phyloP scores from a whole-genome alignment of 2,113 vertebrate species.

The Rhinoptilus africanus region DNA sequence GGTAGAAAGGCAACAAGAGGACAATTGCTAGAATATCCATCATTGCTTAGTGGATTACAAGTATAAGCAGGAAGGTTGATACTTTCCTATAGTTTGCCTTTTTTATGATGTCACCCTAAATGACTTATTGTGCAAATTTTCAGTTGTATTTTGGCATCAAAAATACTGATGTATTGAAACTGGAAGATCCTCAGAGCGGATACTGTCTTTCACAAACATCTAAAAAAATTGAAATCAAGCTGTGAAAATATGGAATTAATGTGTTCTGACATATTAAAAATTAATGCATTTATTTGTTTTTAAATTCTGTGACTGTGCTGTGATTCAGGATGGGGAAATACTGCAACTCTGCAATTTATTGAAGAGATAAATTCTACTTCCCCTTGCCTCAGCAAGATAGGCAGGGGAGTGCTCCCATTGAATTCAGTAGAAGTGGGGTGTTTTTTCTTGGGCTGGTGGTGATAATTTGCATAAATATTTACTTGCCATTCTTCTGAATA shows the following conservation, averaged over 20 bases:
- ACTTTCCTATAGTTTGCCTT: background rate
- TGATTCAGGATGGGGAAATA: background rate
- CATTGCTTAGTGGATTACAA: background rate
- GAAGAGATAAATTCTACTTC: background rate
- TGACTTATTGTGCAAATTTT: background rate
- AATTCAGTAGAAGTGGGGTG: background rate
- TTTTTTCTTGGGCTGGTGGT: accelerated
- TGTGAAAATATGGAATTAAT: background rate
- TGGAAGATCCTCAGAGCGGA: background rate
- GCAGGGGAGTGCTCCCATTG: background rate
- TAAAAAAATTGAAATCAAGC: background rate
- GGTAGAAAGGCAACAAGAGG: background rate
- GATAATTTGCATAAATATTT: background rate
- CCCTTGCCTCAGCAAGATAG: background rate
- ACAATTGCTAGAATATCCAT: background rate
- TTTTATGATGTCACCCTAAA: background rate
- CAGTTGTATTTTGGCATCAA: background rate
- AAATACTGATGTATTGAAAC: background rate
- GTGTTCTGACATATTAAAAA: background rate
- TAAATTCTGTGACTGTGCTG: background rate
- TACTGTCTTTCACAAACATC: background rate
- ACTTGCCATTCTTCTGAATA: background rate
- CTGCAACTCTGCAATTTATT: background rate
- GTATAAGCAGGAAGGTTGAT: background rate
- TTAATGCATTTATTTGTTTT: background rate